A percentile compares a stretch with the other conserved stretches of the same genome.
Evolutionary conservation across 2,888 invertebrate genomes (phyloP).

Genomic region (Xanthia togata): DNA sequence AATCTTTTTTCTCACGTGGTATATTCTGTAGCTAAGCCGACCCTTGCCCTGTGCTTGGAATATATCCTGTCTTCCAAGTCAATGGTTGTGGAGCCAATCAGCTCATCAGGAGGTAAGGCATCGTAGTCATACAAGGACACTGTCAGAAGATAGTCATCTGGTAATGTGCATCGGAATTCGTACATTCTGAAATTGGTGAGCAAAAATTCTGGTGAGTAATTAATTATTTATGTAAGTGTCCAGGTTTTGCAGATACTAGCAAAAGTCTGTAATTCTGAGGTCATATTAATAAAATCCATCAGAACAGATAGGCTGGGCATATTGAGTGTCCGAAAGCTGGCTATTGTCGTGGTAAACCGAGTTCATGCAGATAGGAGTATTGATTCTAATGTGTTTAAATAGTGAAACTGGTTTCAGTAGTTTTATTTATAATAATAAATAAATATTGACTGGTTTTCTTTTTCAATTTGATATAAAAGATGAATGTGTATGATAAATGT

Average conservation of each 20-base stretch:
- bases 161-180: constrained; percentile 93
- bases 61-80: constrained; percentile 97
- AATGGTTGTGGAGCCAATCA: constrained; percentile 96
- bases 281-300: neutral
- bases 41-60: constrained; percentile 94
- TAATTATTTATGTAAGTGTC: neutral
- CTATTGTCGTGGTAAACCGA: neutral
- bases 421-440: neutral
- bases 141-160: constrained; percentile 93
- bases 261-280: neutral
- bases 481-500: neutral
- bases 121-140: constrained; percentile 95
- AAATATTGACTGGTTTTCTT: neutral
- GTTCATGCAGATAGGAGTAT: neutral
- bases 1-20: constrained; percentile 91
- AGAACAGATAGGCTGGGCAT: neutral
- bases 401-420: neutral
- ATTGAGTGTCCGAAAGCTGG: neutral
- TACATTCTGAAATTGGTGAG: constrained; percentile 90
- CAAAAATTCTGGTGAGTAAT: neutral
- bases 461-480: neutral
- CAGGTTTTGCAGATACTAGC: neutral
- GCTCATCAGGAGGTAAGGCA: constrained; percentile 92
- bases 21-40: constrained; percentile 94
- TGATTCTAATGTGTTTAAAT: neutral